Percentiles rank a stretch among this genome's conserved stretches.
Evolutionary conservation across 2,888 invertebrate genomes (phyloP).

Genomic region (Theretra japonica): DNA sequence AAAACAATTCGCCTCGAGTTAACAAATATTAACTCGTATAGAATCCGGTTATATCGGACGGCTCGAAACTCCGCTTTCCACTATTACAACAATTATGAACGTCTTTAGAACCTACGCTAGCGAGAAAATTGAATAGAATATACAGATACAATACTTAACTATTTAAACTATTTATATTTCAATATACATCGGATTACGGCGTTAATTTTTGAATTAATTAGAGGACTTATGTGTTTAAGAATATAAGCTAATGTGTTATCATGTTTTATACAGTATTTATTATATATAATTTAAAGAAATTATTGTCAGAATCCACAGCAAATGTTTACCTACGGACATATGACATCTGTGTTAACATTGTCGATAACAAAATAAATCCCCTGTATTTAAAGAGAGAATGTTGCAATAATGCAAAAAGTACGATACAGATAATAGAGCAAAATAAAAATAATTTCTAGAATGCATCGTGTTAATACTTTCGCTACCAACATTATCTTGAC

Average conservation of each 20-base stretch:
- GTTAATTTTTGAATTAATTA: too few relatives aligned
- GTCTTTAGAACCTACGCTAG: conserved; percentile 34
- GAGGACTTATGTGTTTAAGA: too few relatives aligned
- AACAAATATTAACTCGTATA: conserved; percentile 27
- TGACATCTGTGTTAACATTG: too few relatives aligned
- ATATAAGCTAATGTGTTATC: too few relatives aligned
- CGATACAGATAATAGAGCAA: neutral
- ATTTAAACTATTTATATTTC: neutral
- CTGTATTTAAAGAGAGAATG: too few relatives aligned
- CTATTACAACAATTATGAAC: conserved; percentile 32
- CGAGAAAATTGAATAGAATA: conserved; percentile 6
- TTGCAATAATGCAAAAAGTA: neutral
- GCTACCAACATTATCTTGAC: neutral
- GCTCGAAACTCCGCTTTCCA: conserved; percentile 32
- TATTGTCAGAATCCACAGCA: too few relatives aligned
- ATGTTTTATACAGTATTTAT: too few relatives aligned
- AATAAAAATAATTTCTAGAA: neutral
- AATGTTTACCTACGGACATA: too few relatives aligned
- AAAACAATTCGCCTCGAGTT: conserved; percentile 30
- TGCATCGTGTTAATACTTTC: neutral
- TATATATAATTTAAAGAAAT: too few relatives aligned
- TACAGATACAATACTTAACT: neutral
- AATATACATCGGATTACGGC: too few relatives aligned
- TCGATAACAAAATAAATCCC: too few relatives aligned
- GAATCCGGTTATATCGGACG: conserved; percentile 28